A percentile compares a stretch with the other conserved stretches of the same genome.
phyloP scores from a whole-genome alignment of 2,113 vertebrate species.

The Psilopsiagon aymara region DNA sequence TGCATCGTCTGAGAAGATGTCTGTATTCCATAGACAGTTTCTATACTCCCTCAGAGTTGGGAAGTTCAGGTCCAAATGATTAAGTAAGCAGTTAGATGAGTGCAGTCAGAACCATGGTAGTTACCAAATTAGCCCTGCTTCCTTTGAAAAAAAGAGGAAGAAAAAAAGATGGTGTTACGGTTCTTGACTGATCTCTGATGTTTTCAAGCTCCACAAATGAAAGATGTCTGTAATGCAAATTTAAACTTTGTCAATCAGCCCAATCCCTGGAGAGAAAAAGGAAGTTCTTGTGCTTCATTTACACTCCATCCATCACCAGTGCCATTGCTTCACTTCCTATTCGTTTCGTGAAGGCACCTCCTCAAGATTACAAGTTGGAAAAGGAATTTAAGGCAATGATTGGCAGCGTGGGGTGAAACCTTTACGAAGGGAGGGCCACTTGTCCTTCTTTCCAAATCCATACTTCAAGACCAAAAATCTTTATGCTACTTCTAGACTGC shows the following conservation, averaged over 20 bases:
- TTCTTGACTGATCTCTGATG: background rate
- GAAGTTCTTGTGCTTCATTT: background rate
- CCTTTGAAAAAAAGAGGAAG: background rate
- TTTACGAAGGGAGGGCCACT: background rate
- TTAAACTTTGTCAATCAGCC: background rate
- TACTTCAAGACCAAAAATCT: background rate
- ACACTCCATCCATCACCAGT: background rate
- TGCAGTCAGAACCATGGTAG: background rate
- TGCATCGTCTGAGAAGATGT: background rate
- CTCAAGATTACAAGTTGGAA: background rate
- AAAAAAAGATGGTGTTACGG: background rate
- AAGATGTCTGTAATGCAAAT: background rate
- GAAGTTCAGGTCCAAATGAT: background rate
- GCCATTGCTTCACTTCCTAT: background rate
- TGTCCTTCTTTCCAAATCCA: background rate
- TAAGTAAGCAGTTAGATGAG: background rate
- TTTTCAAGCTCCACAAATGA: background rate
- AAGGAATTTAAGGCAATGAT: background rate
- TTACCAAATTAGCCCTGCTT: background rate
- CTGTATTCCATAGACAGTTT: background rate
- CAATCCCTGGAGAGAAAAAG: background rate
- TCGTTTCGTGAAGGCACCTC: background rate
- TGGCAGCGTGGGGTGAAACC: background rate
- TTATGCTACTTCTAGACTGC: background rate
- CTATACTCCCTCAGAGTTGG: background rate